phyloP scores from a whole-genome alignment of 2,888 invertebrate genomes.

The Elegia similella region DNA sequence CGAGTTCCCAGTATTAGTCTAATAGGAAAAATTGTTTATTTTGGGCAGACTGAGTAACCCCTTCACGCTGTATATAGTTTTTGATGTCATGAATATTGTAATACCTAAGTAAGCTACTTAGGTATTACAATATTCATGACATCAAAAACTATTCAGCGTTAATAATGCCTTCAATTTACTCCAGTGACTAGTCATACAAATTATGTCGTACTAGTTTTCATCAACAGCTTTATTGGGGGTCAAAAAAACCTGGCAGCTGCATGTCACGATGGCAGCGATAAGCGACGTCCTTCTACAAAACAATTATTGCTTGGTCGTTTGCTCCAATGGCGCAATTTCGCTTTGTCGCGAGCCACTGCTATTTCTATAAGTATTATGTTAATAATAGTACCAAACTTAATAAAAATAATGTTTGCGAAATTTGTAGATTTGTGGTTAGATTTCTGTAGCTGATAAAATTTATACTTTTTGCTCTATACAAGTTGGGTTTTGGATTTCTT shows the following conservation, averaged over 20 bases:
- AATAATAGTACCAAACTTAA: background rate
- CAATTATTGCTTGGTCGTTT: constrained; percentile 59
- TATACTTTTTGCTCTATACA: too few species aligned
- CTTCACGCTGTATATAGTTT: too few species aligned
- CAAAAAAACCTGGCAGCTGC: constrained; percentile 69
- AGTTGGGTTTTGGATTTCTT: too few species aligned
- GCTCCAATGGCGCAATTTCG: constrained; percentile 16
- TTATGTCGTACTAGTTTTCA: constrained; percentile 22
- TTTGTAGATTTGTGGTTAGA: background rate
- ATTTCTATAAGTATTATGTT: constrained; percentile 34
- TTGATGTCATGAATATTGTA: too few species aligned
- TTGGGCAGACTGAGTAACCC: too few species aligned
- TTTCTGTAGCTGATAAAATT: too few species aligned
- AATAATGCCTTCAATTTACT: background rate
- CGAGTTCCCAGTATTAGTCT: too few species aligned
- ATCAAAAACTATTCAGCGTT: too few species aligned
- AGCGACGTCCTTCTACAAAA: constrained; percentile 72
- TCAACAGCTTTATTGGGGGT: constrained; percentile 42
- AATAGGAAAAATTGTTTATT: too few species aligned
- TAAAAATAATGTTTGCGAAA: background rate
- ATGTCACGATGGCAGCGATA: constrained; percentile 62
- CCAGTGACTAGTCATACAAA: background rate
- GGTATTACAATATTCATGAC: too few species aligned
- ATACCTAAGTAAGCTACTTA: too few species aligned
- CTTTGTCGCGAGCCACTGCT: constrained; percentile 45